Base-by-base conservation (phyloP, 2,888 invertebrate species). In the Amblyjoppa proteus region DNA sequence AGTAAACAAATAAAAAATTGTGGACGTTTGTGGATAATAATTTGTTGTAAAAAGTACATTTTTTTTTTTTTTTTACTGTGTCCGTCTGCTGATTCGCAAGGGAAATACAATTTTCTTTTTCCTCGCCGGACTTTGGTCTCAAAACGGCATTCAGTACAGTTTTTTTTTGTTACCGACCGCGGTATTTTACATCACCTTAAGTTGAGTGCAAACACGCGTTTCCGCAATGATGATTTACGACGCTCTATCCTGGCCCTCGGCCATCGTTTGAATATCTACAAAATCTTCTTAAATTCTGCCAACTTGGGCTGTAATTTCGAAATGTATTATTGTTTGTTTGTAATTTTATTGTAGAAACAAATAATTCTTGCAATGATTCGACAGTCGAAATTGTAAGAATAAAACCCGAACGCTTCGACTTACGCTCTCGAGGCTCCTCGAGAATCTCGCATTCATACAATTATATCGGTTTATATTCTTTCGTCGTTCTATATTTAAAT, bases 401-500 rank as follows among this genome's bases (percentile, higher is more conserved):
- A 9, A 61, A 13, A 34, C n/a, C 20, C 34, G 34, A 16, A 34
- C 5, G 34, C 9, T 61, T 13, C 1, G 16, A 9, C 31, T 2
- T 5, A 31, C 16, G 31, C 31, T 16, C 28, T 16, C 28, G 16
- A 5, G 61, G 5, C 31, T 61, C n/a, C 2, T 34, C 61, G 34
- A 61, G 61, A 61, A 34, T 31, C 61, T 11, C 34, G 16, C 31
- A 41, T 73, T 49, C 49, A 28, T 11, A 61, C 6, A 11, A 45
- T 75, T 64, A 75, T 64, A 61, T 74, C 25, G 74, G 61, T 64
- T 64, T 66, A 76, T 66, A 76, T 66, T 68, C 76, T 76, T 76
- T 76, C 76, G 76, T 51, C 34, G 34, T 51, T 66, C 68, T 76
- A 66, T 76, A 76, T 76, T 76, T 68, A 76, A 76, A 68, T 51